Conservation (phyloP, 1,140 invertebrate genomes). For the Pogonus chalceus region DNA sequence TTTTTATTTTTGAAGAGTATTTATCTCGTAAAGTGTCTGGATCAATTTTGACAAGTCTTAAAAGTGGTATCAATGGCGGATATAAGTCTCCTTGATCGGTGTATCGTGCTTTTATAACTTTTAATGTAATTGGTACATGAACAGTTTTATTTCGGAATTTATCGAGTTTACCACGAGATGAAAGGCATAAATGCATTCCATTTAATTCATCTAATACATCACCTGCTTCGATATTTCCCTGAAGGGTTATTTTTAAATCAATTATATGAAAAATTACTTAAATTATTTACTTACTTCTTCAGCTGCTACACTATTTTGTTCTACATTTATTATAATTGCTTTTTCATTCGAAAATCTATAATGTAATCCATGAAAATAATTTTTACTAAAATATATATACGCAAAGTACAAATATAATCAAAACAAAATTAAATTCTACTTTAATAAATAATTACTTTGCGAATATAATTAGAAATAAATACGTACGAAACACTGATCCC, state of each 20-base stretch:
- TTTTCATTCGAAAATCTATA: conserved; percentile 43
- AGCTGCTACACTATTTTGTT: conserved; percentile 43
- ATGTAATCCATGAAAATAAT: too few relatives aligned
- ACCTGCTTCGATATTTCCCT: conserved; percentile 48
- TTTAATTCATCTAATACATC: conserved; percentile 56
- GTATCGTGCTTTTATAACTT: conserved; percentile 45
- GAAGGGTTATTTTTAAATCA: conserved; percentile 19
- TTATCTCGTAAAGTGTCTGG: conserved; percentile 17
- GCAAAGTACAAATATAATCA: too few relatives aligned
- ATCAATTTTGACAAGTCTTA: conserved; percentile 18
- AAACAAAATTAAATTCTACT: conserved; percentile 7
- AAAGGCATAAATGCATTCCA: conserved; percentile 38
- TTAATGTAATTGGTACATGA: conserved; percentile 40
- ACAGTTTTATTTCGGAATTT: conserved; percentile 40
- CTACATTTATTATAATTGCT: conserved; percentile 42
- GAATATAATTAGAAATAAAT: conserved; percentile 11
- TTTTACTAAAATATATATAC: too few relatives aligned
- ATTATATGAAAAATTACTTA: background rate
- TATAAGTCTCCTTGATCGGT: conserved; percentile 26
- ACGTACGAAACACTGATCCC: conserved; percentile 44
- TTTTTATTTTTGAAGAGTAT: conserved; percentile 21
- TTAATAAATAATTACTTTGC: conserved; percentile 7
- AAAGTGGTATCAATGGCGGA: conserved; percentile 12
- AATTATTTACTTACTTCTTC: conserved; percentile 42
- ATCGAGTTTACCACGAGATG: conserved; percentile 39